A percentile compares a stretch with the other conserved stretches of the same genome.
These are phyloP conservation scores for Tupaia tana DNA, from an alignment of 2,113 vertebrate genomes.

Conservation along the genomic window DNA sequence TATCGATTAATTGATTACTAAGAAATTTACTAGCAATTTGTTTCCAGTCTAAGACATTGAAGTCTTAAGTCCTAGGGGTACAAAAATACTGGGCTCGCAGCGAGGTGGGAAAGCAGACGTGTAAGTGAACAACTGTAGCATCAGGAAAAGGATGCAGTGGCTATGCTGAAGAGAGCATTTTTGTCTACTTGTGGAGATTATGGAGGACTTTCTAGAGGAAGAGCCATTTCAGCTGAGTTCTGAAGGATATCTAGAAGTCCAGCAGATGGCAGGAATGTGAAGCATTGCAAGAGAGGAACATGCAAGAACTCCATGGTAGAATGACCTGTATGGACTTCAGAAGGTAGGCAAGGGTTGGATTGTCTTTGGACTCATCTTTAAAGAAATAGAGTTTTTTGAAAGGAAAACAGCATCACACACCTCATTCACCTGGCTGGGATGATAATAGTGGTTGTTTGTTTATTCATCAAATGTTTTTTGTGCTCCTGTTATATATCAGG, in stretches of 20 bases:
- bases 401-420: background rate
- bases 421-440: background rate
- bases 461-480: background rate
- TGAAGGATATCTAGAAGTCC: background rate
- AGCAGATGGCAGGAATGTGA: background rate
- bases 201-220: background rate
- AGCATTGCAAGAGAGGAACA: background rate
- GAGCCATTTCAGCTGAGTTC: background rate
- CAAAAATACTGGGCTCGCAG: background rate
- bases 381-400: background rate
- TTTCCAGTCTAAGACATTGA: background rate
- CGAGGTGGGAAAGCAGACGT: background rate
- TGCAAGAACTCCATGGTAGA: background rate
- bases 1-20: background rate
- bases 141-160: background rate
- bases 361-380: background rate
- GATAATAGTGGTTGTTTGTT: background rate
- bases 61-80: background rate
- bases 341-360: background rate
- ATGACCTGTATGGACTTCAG: background rate
- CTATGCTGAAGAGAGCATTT: background rate
- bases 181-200: background rate
- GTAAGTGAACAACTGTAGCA: background rate
- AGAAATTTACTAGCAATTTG: background rate
- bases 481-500: background rate